A percentile compares a stretch with the other conserved stretches of the same genome.
phyloP scores from a whole-genome alignment of 2,797 vertebrate genomes.

The Dicrostonyx torquatus region DNA sequence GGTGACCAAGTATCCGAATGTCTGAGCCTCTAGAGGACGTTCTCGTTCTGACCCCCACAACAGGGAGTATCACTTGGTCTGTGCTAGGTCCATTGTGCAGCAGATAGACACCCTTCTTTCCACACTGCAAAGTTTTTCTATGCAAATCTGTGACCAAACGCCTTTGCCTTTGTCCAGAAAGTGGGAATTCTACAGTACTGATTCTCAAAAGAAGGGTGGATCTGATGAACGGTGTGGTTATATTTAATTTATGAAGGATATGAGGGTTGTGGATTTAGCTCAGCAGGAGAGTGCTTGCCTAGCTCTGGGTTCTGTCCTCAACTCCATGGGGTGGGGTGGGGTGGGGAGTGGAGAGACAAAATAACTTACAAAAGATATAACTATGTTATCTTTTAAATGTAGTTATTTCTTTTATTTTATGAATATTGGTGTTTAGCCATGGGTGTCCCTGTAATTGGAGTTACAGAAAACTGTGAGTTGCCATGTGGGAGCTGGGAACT shows the following conservation, averaged over 20 bases:
- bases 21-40: background rate
- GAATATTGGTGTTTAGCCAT: no score
- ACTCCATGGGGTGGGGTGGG: no score
- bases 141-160: background rate
- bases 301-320: no score
- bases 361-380: no score
- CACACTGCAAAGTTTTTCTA: background rate
- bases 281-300: no score
- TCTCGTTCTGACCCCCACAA: background rate
- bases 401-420: no score
- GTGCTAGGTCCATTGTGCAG: background rate
- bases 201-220: background rate
- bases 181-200: background rate
- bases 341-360: no score
- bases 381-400: no score
- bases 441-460: no score
- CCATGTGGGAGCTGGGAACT: background rate
- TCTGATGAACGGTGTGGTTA: background rate
- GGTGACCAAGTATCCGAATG: background rate
- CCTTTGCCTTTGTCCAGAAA: background rate
- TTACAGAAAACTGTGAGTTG: background rate
- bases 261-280: no score
- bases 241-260: background rate
- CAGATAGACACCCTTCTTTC: background rate
- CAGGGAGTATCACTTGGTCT: background rate